phyloP scores from a whole-genome alignment of 2,888 invertebrate genomes.

The Lycocerus yunnanus region DNA sequence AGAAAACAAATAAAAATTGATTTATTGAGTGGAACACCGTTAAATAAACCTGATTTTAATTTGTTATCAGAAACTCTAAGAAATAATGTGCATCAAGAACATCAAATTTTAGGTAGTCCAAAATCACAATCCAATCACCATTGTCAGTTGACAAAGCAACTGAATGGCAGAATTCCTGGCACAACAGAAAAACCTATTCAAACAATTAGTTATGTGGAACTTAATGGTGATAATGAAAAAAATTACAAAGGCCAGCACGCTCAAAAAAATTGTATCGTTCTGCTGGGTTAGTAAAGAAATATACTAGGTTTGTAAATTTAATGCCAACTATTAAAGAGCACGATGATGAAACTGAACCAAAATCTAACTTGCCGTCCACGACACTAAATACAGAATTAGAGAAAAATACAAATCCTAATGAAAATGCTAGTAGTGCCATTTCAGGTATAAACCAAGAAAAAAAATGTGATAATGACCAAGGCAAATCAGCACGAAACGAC shows the following conservation, averaged over 20 bases:
- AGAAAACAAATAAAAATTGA: background rate
- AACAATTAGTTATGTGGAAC: background rate
- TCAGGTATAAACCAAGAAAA: background rate
- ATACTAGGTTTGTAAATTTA: background rate
- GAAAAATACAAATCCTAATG: background rate
- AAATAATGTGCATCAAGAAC: background rate
- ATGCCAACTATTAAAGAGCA: background rate
- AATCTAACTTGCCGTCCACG: background rate
- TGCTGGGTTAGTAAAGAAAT: background rate
- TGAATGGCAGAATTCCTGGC: too few relatives aligned
- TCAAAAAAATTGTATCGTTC: background rate
- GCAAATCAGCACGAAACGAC: background rate
- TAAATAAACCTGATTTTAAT: background rate
- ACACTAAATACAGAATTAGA: background rate
- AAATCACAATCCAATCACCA: background rate
- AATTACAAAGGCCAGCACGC: background rate
- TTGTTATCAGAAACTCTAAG: background rate
- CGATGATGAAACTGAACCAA: background rate
- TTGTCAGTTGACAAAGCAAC: background rate
- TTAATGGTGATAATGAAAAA: background rate
- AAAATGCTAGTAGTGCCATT: background rate
- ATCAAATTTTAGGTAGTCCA: background rate
- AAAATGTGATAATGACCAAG: background rate
- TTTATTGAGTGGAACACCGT: background rate
- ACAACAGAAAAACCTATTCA: background rate